Percentiles rank a stretch among this genome's conserved stretches.
Evolutionary conservation across 2,113 vertebrate species (phyloP).

Genomic region (Romanogobio albipinnatus): DNA sequence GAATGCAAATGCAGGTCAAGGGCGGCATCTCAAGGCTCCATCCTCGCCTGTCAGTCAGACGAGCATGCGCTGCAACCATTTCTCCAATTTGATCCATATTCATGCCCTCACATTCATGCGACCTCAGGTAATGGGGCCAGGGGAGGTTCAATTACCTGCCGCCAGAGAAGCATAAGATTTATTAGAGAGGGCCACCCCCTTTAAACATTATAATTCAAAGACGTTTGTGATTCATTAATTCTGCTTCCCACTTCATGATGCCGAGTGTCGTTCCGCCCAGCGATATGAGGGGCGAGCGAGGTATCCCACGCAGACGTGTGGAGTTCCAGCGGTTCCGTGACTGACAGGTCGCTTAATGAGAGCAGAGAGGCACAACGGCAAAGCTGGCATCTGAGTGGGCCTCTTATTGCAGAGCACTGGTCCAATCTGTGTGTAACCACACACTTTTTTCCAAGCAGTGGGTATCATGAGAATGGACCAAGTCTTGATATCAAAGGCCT

Average conservation of each 20-base stretch:
- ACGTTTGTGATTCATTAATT: constrained; percentile 53
- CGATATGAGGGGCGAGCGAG: constrained; percentile 4
- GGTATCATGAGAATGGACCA: constrained; percentile 14
- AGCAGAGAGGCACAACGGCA: constrained; percentile 43
- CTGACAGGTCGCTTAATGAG: constrained; percentile 57
- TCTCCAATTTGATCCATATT: constrained; percentile 49
- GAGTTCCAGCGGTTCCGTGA: constrained; percentile 49
- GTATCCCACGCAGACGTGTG: constrained; percentile 28
- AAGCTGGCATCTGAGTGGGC: constrained; percentile 35
- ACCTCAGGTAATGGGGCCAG: constrained; percentile 48
- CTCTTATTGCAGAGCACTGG: constrained; percentile 34
- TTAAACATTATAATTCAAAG: constrained; percentile 53
- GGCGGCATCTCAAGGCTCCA: constrained; percentile 28
- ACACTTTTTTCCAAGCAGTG: neutral
- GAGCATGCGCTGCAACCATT: constrained; percentile 17
- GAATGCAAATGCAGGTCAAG: constrained; percentile 42
- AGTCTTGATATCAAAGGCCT: constrained; percentile 7
- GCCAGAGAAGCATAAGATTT: constrained; percentile 45
- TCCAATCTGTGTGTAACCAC: constrained; percentile 33
- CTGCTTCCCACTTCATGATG: constrained; percentile 48
- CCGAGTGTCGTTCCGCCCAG: constrained; percentile 35
- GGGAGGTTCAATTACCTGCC: constrained; percentile 43
- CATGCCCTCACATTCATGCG: constrained; percentile 43
- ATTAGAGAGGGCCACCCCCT: constrained; percentile 32
- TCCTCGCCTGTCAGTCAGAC: constrained; percentile 43